Evolutionary conservation across 2,888 invertebrate species (phyloP).

Genomic region (Nycteola revayana): DNA sequence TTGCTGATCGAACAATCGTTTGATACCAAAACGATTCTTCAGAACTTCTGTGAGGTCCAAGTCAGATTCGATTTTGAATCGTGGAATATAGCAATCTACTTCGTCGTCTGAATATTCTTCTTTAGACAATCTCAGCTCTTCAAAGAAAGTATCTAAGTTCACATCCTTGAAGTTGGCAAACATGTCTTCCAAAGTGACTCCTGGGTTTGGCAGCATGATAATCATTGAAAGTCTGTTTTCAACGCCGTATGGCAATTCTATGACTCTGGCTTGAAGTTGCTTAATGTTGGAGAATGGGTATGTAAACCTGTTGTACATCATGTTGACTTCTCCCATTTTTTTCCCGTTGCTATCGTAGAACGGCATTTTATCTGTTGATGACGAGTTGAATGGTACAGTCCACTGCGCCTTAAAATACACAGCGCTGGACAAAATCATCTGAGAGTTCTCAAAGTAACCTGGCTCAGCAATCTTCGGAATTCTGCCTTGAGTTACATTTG

Average conservation of each 20-base stretch:
- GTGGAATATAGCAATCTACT: conserved; percentile 84
- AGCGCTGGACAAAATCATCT: conserved; percentile 85
- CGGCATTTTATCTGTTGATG: conserved; percentile 71
- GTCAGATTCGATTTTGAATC: conserved; percentile 82
- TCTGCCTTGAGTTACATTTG: conserved; percentile 54
- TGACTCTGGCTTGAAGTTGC: conserved; percentile 80
- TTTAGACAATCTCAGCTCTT: conserved; percentile 68
- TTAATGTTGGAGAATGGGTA: conserved; percentile 82
- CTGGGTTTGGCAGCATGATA: conserved; percentile 83
- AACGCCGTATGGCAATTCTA: conserved; percentile 86
- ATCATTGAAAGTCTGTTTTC: conserved; percentile 83
- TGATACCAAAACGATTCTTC: conserved; percentile 59
- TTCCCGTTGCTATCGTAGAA: conserved; percentile 81
- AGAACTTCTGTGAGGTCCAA: conserved; percentile 79
- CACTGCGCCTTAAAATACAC: conserved; percentile 88
- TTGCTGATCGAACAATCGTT: conserved; percentile 80
- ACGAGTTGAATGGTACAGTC: conserved; percentile 83
- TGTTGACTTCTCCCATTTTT: conserved; percentile 82
- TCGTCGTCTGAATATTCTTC: conserved; percentile 82
- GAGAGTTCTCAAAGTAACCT: conserved; percentile 69
- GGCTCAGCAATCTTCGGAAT: conserved; percentile 53
- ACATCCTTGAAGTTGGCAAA: conserved; percentile 71
- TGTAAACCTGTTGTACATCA: conserved; percentile 86
- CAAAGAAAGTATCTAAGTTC: conserved; percentile 73
- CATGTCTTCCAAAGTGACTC: conserved; percentile 75